Conservation (phyloP, 2,888 invertebrate species). For the Lordiphosa andalusiaca region DNA sequence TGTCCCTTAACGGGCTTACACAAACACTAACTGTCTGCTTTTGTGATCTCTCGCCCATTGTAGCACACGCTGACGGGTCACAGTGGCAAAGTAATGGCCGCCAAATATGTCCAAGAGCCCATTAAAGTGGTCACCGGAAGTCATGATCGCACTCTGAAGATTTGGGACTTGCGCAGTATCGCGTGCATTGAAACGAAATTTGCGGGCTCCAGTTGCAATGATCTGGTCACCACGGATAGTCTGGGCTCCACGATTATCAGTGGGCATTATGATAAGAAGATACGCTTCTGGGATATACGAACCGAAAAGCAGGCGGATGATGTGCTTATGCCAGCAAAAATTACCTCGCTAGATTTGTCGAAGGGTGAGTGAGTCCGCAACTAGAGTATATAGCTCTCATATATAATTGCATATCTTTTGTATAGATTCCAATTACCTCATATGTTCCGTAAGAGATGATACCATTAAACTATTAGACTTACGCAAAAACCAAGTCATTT, state of each 20-base stretch:
- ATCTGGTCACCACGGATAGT: slow-evolving; percentile 94
- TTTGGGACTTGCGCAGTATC: slow-evolving; percentile 97
- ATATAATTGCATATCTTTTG: slow-evolving; percentile 15
- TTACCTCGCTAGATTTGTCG: slow-evolving; percentile 96
- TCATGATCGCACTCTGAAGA: slow-evolving; percentile 97
- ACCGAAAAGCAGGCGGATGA: slow-evolving; percentile 92
- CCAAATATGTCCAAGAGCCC: slow-evolving; percentile 95
- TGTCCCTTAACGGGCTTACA: slow-evolving; percentile 34
- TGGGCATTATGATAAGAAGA: slow-evolving; percentile 98
- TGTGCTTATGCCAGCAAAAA: slow-evolving; percentile 93
- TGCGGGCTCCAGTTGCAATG: slow-evolving; percentile 98
- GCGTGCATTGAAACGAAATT: slow-evolving; percentile 96
- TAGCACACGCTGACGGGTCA: slow-evolving; percentile 83
- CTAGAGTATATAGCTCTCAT: background rate
- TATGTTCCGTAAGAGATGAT: slow-evolving; percentile 97
- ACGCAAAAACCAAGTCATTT: slow-evolving; percentile 94
- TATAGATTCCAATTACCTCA: slow-evolving; percentile 92
- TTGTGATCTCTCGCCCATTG: slow-evolving; percentile 16
- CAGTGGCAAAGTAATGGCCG: slow-evolving; percentile 98
- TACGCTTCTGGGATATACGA: slow-evolving; percentile 98
- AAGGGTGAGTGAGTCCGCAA: slow-evolving; percentile 84
- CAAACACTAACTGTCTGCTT: slow-evolving; percentile 20
- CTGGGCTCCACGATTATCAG: slow-evolving; percentile 93
- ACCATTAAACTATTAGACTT: slow-evolving; percentile 96
- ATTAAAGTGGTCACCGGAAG: slow-evolving; percentile 98